phyloP scores from a whole-genome alignment of 2,797 vertebrate species.

The Paratrypauchen microcephalus region DNA sequence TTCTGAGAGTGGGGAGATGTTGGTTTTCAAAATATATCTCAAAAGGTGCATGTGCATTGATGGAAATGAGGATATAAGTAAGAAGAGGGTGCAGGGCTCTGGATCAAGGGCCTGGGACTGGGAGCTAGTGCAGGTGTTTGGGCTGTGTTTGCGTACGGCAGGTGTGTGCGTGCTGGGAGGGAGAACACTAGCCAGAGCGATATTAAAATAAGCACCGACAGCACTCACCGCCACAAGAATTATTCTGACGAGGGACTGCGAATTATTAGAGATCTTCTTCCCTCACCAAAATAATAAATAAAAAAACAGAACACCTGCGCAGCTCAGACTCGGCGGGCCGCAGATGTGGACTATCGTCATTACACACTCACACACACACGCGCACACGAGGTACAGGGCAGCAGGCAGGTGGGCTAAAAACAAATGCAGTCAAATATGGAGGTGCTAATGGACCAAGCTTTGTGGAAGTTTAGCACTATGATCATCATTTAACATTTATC shows the following conservation, averaged over 20 bases:
- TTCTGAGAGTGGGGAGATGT: conserved; percentile 35
- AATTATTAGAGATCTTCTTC: conserved; percentile 64
- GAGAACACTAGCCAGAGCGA: conserved; percentile 57
- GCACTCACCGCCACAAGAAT: conserved; percentile 58
- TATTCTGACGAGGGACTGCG: conserved; percentile 66
- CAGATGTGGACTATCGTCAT: conserved; percentile 40
- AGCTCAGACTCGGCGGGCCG: conserved; percentile 47
- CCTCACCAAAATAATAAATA: conserved; percentile 40
- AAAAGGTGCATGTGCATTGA: conserved; percentile 58
- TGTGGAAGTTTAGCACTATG: not conserved
- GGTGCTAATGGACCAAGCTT: conserved; percentile 27
- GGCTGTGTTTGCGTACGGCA: conserved; percentile 61
- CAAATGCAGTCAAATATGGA: conserved; percentile 24
- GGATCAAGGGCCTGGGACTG: conserved; percentile 56
- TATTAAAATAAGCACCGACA: conserved; percentile 63
- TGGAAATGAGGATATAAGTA: conserved; percentile 61
- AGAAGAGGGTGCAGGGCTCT: conserved; percentile 29
- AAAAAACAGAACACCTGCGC: conserved; percentile 68
- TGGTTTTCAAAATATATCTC: conserved; percentile 68
- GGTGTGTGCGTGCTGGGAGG: conserved; percentile 53
- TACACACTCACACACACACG: conserved; percentile 30
- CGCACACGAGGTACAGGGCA: conserved; percentile 1
- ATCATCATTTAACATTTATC: too few species aligned
- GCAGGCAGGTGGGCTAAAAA: conserved; percentile 61
- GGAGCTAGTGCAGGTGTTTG: conserved; percentile 73